phyloP scores from a whole-genome alignment of 2,113 vertebrate species.

The Erythrolamprus reginae region DNA sequence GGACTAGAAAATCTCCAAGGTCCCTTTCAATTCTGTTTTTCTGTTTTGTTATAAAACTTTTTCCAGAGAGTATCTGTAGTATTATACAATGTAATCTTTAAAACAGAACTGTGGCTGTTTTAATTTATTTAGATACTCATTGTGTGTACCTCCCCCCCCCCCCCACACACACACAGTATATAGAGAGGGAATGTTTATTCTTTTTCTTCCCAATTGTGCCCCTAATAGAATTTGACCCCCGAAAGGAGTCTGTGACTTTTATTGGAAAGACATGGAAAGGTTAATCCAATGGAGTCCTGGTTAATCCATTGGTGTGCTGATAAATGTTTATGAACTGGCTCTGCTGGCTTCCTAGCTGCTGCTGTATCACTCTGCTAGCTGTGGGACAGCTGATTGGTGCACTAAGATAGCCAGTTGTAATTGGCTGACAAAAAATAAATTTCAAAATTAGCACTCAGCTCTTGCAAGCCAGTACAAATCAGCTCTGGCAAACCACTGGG shows the following conservation, averaged over 20 bases:
- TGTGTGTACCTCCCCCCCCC: too few relatives aligned
- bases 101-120: neutral
- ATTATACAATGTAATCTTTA: neutral
- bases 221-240: neutral
- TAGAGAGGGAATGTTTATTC: neutral
- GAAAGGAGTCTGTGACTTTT: neutral
- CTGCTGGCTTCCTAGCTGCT: neutral
- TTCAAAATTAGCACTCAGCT: neutral
- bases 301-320: neutral
- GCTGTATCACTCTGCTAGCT: neutral
- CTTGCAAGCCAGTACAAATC: neutral
- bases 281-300: neutral
- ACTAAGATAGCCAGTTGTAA: neutral
- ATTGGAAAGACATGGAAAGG: neutral
- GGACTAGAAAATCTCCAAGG: neutral
- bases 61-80: neutral
- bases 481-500: neutral
- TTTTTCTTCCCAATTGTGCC: neutral
- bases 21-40: neutral
- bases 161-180: too few relatives aligned
- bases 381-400: neutral
- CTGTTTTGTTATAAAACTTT: neutral
- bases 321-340: neutral
- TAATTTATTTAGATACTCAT: neutral
- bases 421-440: neutral